Evolutionary conservation across 2,113 vertebrate species (phyloP), one percentile per base, ranked within the genome.

Genomic region (Pseudorasbora parva): DNA sequence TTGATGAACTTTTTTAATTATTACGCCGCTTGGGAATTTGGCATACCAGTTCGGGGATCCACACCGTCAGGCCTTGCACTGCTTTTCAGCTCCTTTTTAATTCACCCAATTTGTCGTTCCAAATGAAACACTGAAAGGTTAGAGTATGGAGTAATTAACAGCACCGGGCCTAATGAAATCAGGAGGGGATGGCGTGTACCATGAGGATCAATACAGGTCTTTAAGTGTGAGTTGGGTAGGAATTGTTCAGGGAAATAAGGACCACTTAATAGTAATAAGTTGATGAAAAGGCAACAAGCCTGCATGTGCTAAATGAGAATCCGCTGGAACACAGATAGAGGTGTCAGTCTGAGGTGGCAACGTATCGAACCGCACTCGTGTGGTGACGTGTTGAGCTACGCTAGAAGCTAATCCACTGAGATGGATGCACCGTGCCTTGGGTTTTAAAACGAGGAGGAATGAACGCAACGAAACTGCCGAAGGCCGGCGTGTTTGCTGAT

Each of bases 61-160:
- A 82, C 75, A 49, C 76, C 77, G 78, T 88, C 89, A 88, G 75
- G 86, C 87, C 91, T 89, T 89, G 86, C 88, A 47, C 85, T 75
- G 91, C 92, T 92, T 94, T 94, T 94, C 72, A 73, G 47, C 77
- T 74, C n/a, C 88, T 86, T 91, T 96, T 95, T 94, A 96, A 95
- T 95, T 95, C 91, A 92, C 93, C 93, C 95, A 96, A 95, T 97
- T 96, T 97, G 95, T 96, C 93, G 93, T 86, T 90, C 91, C 95
- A 96, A 96, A 96, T 96, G 93, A 97, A 97, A 96, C 93, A 96
- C 92, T 91, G 87, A 95, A 94, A 96, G 94, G 93, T 96, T 96
- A 94, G 92, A 94, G 91, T 89, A 92, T 94, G 93, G 85, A 90
- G 93, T 97, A 97, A 97, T 98, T 97, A 97, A 97, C 94, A 93